Evolutionary conservation across 1,140 invertebrate species (phyloP), one percentile per base, ranked within the genome.

Genomic region (Zelostemma sp.): DNA sequence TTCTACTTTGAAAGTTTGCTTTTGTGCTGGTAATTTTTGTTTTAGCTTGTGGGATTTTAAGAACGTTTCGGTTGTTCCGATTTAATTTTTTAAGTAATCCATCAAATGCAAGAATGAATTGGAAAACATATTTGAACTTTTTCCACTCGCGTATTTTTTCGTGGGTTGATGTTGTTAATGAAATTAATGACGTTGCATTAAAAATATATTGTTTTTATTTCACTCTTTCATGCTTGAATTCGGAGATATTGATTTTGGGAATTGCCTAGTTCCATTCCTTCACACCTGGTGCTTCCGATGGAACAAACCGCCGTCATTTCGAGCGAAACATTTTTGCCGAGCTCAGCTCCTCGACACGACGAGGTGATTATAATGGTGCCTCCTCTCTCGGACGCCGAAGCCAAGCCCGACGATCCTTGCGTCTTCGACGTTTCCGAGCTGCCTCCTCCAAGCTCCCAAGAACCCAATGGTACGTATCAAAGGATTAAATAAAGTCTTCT

Each of bases 301-400:
- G 77, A 76, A 64, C 64, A 65, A 54, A 57, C 60, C 40, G 17
- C 55, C 59, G 55, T 33, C 25, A 55, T 58, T 54, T 53, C 72
- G 56, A 56, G 67, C 31, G 50, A 47, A 53, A 61, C 56, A 62
- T 63, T 55, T 59, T 56, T 59, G 35, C 21, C 60, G 16, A 58
- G 48, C 25, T 47, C 63, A 51, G 57, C 54, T 60, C 80, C 83
- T 2, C 83, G 85, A 64, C 86, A 87, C 62, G 87, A 87, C 68
- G 88, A 88, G 78, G 88, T 89, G 64, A 86, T 89, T 35, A 89
- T 89, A 77, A 87, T 88, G 68, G 88, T 89, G 66, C 88, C 89
- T 72, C 83, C 86, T 49, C 68, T 81, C 19, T 86, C 86, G 58
- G 80, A 84, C n/a, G 80, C 85, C 45, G 87, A 86, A 63, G 57